Percentiles rank a stretch among this genome's conserved stretches.
Evolutionary conservation across 2,888 invertebrate genomes (phyloP).

Genomic region (Caenorhabditis sinica): DNA sequence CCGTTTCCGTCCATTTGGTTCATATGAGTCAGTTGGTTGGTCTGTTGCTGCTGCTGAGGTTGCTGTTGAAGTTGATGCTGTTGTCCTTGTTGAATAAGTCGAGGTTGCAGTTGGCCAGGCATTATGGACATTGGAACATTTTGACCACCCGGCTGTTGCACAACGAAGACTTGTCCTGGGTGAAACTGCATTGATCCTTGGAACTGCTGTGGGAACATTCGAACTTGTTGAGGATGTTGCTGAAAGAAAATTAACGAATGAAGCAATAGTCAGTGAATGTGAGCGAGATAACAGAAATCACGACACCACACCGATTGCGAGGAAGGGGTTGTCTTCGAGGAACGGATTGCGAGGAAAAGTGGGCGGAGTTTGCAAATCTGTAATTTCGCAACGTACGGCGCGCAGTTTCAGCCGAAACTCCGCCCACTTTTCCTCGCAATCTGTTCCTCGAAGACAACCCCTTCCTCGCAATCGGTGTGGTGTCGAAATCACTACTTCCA

Average conservation of each 20-base stretch:
- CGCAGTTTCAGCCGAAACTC: too few species aligned
- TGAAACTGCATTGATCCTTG: conserved; percentile 24
- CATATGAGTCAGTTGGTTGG: conserved; percentile 62
- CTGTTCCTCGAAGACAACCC: too few species aligned
- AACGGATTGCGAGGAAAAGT: too few species aligned
- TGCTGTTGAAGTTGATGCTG: conserved; percentile 50
- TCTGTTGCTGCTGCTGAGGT: conserved; percentile 50
- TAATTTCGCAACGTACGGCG: too few species aligned
- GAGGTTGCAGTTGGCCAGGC: conserved; percentile 39
- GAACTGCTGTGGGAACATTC: conserved; percentile 30
- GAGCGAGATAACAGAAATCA: too few species aligned
- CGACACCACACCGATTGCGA: too few species aligned
- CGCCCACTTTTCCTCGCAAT: too few species aligned
- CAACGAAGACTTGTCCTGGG: conserved; percentile 48
- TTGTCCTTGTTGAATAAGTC: conserved; percentile 42
- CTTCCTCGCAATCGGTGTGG: too few species aligned
- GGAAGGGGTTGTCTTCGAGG: too few species aligned
- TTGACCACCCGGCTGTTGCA: conserved; percentile 54
- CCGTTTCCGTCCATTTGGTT: conserved; percentile 76
- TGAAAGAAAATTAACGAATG: conserved; percentile 19
- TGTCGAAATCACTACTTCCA: background rate
- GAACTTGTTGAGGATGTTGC: conserved; percentile 46
- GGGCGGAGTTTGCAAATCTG: too few species aligned
- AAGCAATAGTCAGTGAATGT: too few species aligned
- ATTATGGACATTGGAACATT: conserved; percentile 34